Percentiles rank a stretch among this genome's conserved stretches.
phyloP scores from a whole-genome alignment of 2,797 vertebrate genomes.

The Alca torda region DNA sequence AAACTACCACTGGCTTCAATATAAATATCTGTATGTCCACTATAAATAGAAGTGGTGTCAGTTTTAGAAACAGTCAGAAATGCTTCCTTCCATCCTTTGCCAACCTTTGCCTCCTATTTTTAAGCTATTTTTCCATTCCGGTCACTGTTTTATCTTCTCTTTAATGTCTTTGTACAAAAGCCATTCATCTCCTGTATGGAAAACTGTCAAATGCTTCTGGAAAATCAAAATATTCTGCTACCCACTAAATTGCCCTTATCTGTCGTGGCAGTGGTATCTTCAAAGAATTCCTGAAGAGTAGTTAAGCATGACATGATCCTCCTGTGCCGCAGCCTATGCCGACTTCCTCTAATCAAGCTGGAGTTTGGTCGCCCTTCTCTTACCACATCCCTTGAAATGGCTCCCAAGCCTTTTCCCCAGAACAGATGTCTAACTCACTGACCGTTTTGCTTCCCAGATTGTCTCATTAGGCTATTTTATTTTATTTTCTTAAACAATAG shows the following conservation, averaged over 20 bases:
- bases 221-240: conserved; percentile 68
- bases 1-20: not conserved
- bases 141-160: conserved; percentile 45
- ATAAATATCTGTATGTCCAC: not conserved
- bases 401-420: not conserved
- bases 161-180: conserved; percentile 42
- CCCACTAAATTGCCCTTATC: conserved; percentile 69
- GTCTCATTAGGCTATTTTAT: not conserved
- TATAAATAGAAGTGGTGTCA: conserved; percentile 35
- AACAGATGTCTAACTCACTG: conserved; percentile 20
- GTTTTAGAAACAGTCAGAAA: conserved; percentile 33
- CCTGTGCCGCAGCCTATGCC: conserved; percentile 16
- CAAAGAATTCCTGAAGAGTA: conserved; percentile 63
- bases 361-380: not conserved
- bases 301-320: conserved; percentile 56
- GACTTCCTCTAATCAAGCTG: conserved; percentile 22
- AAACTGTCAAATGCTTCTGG: conserved; percentile 54
- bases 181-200: conserved; percentile 56
- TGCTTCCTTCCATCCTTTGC: conserved; percentile 25
- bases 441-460: not conserved
- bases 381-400: conserved; percentile 22
- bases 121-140: conserved; percentile 44
- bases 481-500: conserved; percentile 31
- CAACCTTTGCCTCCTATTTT: conserved; percentile 37
- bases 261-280: conserved; percentile 57